A percentile compares a stretch with the other conserved stretches of the same genome.
phyloP scores from a whole-genome alignment of 1,140 invertebrate species.

The Euura saliciscinereae region DNA sequence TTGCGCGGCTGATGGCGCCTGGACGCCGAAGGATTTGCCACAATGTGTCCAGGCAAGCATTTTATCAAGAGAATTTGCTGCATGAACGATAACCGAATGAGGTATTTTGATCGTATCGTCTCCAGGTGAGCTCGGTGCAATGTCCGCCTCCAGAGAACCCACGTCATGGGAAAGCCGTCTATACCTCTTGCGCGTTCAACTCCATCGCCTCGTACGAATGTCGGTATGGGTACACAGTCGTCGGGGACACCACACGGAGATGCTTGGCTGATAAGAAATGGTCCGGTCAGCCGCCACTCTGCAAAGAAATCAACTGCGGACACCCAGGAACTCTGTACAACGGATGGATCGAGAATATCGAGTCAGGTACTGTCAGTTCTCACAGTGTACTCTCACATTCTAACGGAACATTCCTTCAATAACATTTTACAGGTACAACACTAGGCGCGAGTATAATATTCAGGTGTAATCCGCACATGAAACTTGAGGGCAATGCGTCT shows the following conservation, averaged over 20 bases:
- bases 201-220: conserved; percentile 88
- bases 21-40: conserved; percentile 84
- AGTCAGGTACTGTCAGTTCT: conserved; percentile 49
- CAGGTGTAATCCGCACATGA: conserved; percentile 86
- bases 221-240: conserved; percentile 82
- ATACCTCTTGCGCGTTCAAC: conserved; percentile 86
- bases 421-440: conserved; percentile 68
- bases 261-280: conserved; percentile 87
- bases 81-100: not conserved
- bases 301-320: conserved; percentile 92
- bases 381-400: not conserved
- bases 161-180: conserved; percentile 83
- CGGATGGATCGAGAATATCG: conserved; percentile 88
- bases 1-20: conserved; percentile 82
- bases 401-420: not conserved
- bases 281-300: conserved; percentile 80
- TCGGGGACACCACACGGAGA: conserved; percentile 79
- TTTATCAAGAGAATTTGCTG: not conserved
- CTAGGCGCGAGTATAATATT: conserved; percentile 87
- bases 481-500: conserved; percentile 80
- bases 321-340: conserved; percentile 84
- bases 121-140: conserved; percentile 77
- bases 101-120: not conserved
- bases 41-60: conserved; percentile 70
- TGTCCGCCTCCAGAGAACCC: conserved; percentile 83